Conservation (phyloP, 2,797 vertebrate genomes). For the Labroides dimidiatus region DNA sequence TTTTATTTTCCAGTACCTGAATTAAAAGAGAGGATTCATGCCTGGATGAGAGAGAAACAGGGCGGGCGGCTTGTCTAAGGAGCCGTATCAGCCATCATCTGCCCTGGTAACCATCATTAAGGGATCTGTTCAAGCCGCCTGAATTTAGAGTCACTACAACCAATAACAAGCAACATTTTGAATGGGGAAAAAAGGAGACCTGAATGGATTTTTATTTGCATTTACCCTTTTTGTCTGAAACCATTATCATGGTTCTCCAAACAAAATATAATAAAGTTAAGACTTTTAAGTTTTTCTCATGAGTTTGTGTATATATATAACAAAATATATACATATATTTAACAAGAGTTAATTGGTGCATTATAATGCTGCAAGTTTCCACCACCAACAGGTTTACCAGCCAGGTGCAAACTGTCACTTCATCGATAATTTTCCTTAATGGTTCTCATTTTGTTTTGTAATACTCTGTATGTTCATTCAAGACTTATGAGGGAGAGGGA, state of each 20-base stretch:
- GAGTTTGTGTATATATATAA: conserved; percentile 82
- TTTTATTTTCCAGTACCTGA: conserved; percentile 89
- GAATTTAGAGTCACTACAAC: conserved; percentile 73
- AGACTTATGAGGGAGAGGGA: conserved; percentile 41
- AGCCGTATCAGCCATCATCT: conserved; percentile 38
- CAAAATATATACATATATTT: conserved; percentile 82
- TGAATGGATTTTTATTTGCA: conserved; percentile 77
- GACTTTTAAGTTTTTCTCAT: conserved; percentile 84
- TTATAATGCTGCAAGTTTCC: conserved; percentile 73
- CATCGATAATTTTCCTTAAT: conserved; percentile 59
- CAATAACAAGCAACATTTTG: conserved; percentile 60
- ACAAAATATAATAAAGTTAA: conserved; percentile 87
- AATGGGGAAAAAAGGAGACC: conserved; percentile 62
- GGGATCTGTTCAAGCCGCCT: conserved; percentile 75
- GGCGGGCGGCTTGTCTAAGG: conserved; percentile 79
- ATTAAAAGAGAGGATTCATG: conserved; percentile 95
- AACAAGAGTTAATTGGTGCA: conserved; percentile 72
- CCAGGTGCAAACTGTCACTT: conserved; percentile 79
- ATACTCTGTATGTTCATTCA: conserved; percentile 65
- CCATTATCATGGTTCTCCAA: conserved; percentile 81
- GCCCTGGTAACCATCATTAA: conserved; percentile 66
- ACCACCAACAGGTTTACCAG: conserved; percentile 77
- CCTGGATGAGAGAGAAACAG: conserved; percentile 98
- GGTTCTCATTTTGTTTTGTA: conserved; percentile 68
- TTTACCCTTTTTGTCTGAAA: conserved; percentile 79